Evolutionary conservation across 2,113 vertebrate genomes (phyloP).

Genomic region (Neogobius melanostomus): DNA sequence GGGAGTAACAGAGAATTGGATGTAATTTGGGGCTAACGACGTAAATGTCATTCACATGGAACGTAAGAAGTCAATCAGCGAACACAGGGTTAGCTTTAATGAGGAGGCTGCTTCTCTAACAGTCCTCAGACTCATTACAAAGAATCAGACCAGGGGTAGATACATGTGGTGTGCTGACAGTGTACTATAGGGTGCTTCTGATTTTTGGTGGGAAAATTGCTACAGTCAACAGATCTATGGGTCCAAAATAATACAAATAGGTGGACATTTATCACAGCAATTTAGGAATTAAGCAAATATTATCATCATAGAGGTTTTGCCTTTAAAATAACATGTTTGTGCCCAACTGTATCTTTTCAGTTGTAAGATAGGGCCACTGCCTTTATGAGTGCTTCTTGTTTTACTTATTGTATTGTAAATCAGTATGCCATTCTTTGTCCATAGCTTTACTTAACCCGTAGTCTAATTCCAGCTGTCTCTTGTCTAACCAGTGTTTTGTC

Average conservation of each 20-base stretch:
- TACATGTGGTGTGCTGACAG: conserved; percentile 25
- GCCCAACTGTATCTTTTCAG: too few species aligned
- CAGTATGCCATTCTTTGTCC: background rate
- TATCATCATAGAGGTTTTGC: too few species aligned
- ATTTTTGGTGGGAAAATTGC: background rate
- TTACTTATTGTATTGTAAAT: background rate
- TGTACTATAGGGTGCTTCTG: background rate
- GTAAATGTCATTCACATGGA: conserved; percentile 55
- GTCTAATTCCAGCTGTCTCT: conserved; percentile 45
- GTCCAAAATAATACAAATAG: too few species aligned
- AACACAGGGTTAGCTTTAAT: conserved; percentile 60
- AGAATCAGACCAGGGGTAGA: conserved; percentile 22
- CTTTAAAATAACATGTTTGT: too few species aligned
- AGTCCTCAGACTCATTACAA: conserved; percentile 33
- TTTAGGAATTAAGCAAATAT: too few species aligned
- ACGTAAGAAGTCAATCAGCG: conserved; percentile 53
- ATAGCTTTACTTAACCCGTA: conserved; percentile 19
- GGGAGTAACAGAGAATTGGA: conserved; percentile 33
- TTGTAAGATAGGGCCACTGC: background rate
- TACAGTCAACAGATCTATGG: background rate
- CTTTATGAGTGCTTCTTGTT: background rate
- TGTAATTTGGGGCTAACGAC: conserved; percentile 48
- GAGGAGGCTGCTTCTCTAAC: conserved; percentile 40
- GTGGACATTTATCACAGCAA: too few species aligned
- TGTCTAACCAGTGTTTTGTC: conserved; percentile 71